A percentile compares a stretch with the other conserved stretches of the same genome.
phyloP scores from a whole-genome alignment of 2,888 invertebrate species.

The Anticlea derivata region DNA sequence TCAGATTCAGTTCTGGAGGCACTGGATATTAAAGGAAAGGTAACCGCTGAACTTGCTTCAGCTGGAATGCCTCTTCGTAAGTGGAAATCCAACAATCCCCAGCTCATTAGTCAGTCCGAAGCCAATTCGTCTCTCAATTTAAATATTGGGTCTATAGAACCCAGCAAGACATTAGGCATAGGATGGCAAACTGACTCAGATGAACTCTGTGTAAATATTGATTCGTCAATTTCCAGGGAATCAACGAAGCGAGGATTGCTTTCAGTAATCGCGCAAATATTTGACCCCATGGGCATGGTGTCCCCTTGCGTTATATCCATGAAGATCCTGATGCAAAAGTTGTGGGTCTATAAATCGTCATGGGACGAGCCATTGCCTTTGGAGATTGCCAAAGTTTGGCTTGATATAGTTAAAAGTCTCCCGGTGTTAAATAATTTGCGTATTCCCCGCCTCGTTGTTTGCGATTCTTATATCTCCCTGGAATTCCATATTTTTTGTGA shows the following conservation, averaged over 20 bases:
- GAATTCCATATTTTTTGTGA: slow-evolving; percentile 43
- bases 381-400: slow-evolving; percentile 4
- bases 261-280: slow-evolving; percentile 32
- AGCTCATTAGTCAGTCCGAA: slow-evolving; percentile 2
- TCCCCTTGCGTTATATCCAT: slow-evolving; percentile 36
- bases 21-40: background rate
- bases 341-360: slow-evolving; percentile 35
- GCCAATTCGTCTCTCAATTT: slow-evolving; percentile 6
- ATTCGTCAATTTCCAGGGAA: slow-evolving; percentile 10
- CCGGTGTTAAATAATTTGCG: slow-evolving; percentile 28
- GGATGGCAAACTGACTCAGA: slow-evolving; percentile 37
- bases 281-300: slow-evolving; percentile 36
- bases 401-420: slow-evolving; percentile 8
- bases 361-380: slow-evolving; percentile 35
- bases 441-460: slow-evolving; percentile 35
- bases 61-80: slow-evolving; percentile 7
- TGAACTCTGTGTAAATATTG: slow-evolving; percentile 32
- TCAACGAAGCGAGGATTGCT: slow-evolving; percentile 39
- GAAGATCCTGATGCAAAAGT: slow-evolving; percentile 37
- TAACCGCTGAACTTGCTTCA: slow-evolving; percentile 7
- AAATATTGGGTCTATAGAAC: slow-evolving; percentile 5
- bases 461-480: slow-evolving; percentile 15
- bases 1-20: background rate
- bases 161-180: slow-evolving; percentile 39
- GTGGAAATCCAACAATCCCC: slow-evolving; percentile 6